Percentiles rank a stretch among this genome's conserved stretches.
Evolutionary conservation across 2,113 vertebrate species (phyloP).

Genomic region (Pterocles gutturalis): DNA sequence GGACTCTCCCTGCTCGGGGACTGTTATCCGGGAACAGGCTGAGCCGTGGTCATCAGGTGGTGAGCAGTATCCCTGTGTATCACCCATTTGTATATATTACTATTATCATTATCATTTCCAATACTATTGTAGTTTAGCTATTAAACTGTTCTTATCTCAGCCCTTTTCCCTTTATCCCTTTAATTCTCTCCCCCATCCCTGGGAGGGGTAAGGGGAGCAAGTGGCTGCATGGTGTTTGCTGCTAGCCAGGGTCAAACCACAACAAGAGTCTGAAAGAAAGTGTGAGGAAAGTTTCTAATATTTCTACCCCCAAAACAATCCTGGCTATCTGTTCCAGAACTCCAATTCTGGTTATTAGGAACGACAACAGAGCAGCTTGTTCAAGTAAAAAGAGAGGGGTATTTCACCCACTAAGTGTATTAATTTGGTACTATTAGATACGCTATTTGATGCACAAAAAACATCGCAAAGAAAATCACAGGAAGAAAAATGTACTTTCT

Average conservation of each 20-base stretch:
- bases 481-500: background rate
- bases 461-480: background rate
- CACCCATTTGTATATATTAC: no score
- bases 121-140: no score
- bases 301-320: background rate
- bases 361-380: background rate
- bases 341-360: background rate
- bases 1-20: no score
- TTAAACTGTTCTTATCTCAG: no score
- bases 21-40: no score
- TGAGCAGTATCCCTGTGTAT: no score
- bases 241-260: background rate
- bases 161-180: no score
- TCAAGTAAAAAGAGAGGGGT: background rate
- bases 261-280: background rate
- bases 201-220: no score
- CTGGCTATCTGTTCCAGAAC: background rate
- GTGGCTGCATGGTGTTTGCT: no score
- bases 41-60: no score
- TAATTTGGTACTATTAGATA: background rate
- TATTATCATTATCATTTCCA: no score
- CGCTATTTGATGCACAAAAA: background rate
- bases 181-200: no score
- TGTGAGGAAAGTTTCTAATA: background rate
- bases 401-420: background rate